phyloP scores from a whole-genome alignment of 2,888 invertebrate genomes.

The Dioctria linearis region DNA sequence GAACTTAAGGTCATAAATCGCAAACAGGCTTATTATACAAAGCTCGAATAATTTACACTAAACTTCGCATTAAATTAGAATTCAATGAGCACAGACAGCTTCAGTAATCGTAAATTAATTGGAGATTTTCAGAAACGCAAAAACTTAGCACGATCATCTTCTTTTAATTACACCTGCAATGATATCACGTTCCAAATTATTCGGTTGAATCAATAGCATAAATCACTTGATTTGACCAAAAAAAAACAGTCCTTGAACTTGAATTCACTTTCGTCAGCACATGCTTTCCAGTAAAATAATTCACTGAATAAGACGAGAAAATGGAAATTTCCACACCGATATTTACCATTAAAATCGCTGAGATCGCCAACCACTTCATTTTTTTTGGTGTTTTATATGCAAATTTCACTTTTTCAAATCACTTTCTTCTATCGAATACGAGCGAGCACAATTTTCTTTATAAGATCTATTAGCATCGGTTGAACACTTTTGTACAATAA shows the following conservation, averaged over 20 bases:
- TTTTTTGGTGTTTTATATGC: slow-evolving; percentile 13
- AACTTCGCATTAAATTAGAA: no score
- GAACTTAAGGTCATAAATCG: neutral
- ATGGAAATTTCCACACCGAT: neutral
- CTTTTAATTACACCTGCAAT: slow-evolving; percentile 25
- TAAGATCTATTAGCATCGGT: no score
- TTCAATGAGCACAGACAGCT: neutral
- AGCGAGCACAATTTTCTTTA: no score
- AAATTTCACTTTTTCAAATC: slow-evolving; percentile 13
- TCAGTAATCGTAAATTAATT: neutral
- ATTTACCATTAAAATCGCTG: slow-evolving; percentile 57
- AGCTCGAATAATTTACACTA: neutral
- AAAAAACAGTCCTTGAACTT: slow-evolving; percentile 6
- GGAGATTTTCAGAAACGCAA: neutral
- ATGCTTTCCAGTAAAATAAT: slow-evolving; percentile 3
- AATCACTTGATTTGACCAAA: slow-evolving; percentile 1
- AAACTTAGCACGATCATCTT: slow-evolving; percentile 22
- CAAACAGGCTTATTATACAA: neutral
- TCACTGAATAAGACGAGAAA: neutral
- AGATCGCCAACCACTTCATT: slow-evolving; percentile 55
- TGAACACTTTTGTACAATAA: slow-evolving; percentile 47
- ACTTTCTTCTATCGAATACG: slow-evolving; percentile 27
- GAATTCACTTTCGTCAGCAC: neutral
- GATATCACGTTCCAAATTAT: slow-evolving; percentile 7
- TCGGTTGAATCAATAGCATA: neutral